Conservation (phyloP, 2,797 vertebrate genomes). For the Centropyge bicolor region DNA sequence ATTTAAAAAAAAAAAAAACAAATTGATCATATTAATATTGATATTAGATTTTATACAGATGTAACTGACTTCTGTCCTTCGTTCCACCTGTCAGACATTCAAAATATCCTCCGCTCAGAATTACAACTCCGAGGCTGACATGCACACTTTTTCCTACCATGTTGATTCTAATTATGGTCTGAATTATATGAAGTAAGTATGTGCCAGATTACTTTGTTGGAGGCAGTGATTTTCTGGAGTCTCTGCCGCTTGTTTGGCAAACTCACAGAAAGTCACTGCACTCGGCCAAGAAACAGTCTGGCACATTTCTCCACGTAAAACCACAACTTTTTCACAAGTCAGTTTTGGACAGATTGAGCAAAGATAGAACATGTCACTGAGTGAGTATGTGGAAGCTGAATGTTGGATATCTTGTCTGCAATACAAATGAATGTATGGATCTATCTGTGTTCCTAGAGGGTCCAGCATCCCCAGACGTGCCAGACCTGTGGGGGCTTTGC, state of each 20-base stretch:
- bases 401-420: not conserved
- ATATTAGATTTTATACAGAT: not conserved
- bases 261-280: not conserved
- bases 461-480: constrained; percentile 94
- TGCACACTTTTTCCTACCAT: rapidly evolving
- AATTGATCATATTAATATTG: not conserved
- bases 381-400: not conserved
- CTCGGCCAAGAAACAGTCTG: too few species aligned
- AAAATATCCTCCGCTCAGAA: too few species aligned
- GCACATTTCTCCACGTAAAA: too few species aligned
- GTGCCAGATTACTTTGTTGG: not conserved
- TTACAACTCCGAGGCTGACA: not conserved
- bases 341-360: too few species aligned
- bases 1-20: not conserved
- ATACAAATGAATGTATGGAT: not conserved
- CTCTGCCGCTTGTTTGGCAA: not conserved
- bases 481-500: constrained; percentile 94
- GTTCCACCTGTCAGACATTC: not conserved
- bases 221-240: not conserved
- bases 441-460: constrained; percentile 84
- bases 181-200: not conserved
- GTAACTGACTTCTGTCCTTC: not conserved
- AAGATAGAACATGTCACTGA: not conserved
- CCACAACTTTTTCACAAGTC: too few species aligned
- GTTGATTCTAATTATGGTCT: not conserved